phyloP scores from a whole-genome alignment of 2,797 vertebrate genomes.

The Neosilurus hyrtlii region DNA sequence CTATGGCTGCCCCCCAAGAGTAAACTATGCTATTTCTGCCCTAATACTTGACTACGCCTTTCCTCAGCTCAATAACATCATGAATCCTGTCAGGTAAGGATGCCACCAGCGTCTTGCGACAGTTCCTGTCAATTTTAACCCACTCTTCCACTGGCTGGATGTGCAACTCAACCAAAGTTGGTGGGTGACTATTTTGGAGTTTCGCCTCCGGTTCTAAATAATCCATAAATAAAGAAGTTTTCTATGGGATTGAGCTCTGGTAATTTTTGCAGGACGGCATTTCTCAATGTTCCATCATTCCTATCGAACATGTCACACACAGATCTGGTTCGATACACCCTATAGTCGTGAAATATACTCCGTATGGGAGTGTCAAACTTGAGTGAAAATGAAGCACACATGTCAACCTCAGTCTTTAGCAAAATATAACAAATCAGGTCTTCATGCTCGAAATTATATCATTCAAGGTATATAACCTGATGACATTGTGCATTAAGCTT shows the following conservation, averaged over 20 bases:
- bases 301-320: slow-evolving; percentile 4
- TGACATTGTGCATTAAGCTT: background rate
- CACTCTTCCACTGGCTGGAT: slow-evolving; percentile 21
- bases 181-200: slow-evolving; percentile 23
- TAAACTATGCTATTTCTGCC: background rate
- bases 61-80: slow-evolving; percentile 2
- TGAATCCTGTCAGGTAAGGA: slow-evolving; percentile 27
- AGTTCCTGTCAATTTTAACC: slow-evolving; percentile 23
- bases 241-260: slow-evolving; percentile 15
- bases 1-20: too few species aligned
- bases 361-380: background rate
- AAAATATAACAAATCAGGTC: background rate
- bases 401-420: background rate
- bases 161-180: slow-evolving; percentile 19
- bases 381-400: background rate
- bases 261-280: slow-evolving; percentile 21
- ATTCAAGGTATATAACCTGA: background rate
- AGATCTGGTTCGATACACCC: background rate
- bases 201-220: slow-evolving; percentile 24
- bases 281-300: slow-evolving; percentile 31
- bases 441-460: background rate
- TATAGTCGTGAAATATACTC: slow-evolving; percentile 9
- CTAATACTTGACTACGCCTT: background rate
- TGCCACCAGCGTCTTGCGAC: slow-evolving; percentile 12
- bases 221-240: slow-evolving; percentile 25